Evolutionary conservation across 1,140 invertebrate genomes (phyloP).

Genomic region (Rhagoletis zephyria): DNA sequence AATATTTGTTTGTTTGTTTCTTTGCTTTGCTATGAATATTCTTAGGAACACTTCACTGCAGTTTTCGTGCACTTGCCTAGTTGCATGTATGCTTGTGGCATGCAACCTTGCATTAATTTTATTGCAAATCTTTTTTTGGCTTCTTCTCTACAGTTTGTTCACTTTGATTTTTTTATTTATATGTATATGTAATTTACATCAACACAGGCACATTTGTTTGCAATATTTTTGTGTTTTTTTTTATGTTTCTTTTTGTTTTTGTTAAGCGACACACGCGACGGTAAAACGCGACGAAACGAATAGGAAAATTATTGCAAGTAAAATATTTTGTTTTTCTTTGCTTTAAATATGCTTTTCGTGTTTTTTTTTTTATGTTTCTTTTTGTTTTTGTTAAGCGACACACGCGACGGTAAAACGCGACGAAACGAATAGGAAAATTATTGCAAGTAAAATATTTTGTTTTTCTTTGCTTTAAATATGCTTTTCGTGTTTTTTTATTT

Average conservation of each 20-base stretch:
- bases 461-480: slow-evolving; percentile 26
- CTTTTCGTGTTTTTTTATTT: background rate
- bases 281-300: slow-evolving; percentile 33
- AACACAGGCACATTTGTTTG: slow-evolving; percentile 72
- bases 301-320: slow-evolving; percentile 6
- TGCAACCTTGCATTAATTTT: background rate
- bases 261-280: slow-evolving; percentile 32
- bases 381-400: slow-evolving; percentile 3
- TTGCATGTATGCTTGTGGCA: background rate
- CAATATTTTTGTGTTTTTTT: slow-evolving; percentile 14
- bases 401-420: slow-evolving; percentile 43
- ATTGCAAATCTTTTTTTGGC: background rate
- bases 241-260: background rate
- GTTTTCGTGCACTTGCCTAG: background rate
- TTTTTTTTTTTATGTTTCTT: background rate
- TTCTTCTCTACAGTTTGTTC: background rate
- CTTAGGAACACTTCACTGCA: background rate
- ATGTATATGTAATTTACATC: slow-evolving; percentile 57
- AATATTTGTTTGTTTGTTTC: slow-evolving; percentile 15
- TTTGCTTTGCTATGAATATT: background rate
- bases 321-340: slow-evolving; percentile 41
- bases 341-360: slow-evolving; percentile 1
- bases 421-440: background rate
- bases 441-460: slow-evolving; percentile 46
- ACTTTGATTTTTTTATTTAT: slow-evolving; percentile 45